These are phyloP conservation scores for Cordilura impudica DNA, from an alignment of 2,888 invertebrate genomes.

Conservation along the genomic window DNA sequence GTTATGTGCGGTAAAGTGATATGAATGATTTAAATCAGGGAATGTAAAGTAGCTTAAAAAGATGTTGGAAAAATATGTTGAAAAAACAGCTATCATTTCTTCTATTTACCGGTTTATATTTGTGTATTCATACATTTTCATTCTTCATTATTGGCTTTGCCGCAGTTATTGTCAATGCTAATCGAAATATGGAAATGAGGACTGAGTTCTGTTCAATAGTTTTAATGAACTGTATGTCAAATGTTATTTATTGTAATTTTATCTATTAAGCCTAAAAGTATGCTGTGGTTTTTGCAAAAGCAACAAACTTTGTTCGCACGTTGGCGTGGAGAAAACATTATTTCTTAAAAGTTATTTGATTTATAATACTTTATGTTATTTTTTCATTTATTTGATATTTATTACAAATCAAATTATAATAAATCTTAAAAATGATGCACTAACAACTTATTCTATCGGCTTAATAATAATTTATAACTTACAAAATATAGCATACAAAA, in stretches of 20 bases:
- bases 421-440: too few species aligned
- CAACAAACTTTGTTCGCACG: not conserved
- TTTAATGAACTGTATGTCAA: not conserved
- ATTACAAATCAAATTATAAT: too few species aligned
- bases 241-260: not conserved
- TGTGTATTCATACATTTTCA: not conserved
- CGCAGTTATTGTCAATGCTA: not conserved
- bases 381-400: too few species aligned
- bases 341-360: too few species aligned
- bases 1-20: too few species aligned
- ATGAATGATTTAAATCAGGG: too few species aligned
- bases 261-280: not conserved
- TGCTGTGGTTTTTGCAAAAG: not conserved
- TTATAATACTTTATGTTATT: too few species aligned
- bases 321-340: not conserved
- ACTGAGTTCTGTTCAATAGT: not conserved
- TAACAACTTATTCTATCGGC: too few species aligned
- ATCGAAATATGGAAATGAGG: not conserved
- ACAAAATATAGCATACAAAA: too few species aligned
- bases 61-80: too few species aligned
- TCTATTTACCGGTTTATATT: slow-evolving; percentile 23
- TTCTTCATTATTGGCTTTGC: not conserved
- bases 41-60: too few species aligned
- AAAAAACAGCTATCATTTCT: slow-evolving; percentile 14
- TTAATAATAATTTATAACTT: too few species aligned